phyloP scores from a whole-genome alignment of 1,140 invertebrate species.

The Ylistrum balloti region DNA sequence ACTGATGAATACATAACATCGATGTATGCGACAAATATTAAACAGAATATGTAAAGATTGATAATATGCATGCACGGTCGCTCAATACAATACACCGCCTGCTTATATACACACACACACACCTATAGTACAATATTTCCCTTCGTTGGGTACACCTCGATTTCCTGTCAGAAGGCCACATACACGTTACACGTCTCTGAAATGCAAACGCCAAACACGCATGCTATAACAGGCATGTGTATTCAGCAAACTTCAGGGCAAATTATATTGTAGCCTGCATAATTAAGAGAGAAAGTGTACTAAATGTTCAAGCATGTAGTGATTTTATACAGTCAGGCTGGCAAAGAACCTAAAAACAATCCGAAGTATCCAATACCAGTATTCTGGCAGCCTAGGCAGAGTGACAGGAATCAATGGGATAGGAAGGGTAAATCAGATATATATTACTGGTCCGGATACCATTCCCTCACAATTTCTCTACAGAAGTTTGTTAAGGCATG shows the following conservation, averaged over 20 bases:
- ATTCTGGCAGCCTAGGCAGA: background rate
- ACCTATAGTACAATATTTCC: background rate
- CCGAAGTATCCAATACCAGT: background rate
- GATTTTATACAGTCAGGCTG: slow-evolving; percentile 24
- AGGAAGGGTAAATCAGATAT: background rate
- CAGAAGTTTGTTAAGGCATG: too few species aligned
- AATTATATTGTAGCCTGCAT: slow-evolving; percentile 27
- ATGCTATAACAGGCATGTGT: background rate
- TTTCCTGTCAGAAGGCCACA: slow-evolving; percentile 21
- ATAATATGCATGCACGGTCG: background rate
- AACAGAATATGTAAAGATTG: background rate
- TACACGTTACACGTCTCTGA: slow-evolving; percentile 1
- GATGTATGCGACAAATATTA: background rate
- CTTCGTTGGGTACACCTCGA: background rate
- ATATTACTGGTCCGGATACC: background rate
- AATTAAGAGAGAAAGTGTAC: slow-evolving; percentile 20
- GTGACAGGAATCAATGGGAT: slow-evolving; percentile 20
- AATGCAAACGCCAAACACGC: background rate
- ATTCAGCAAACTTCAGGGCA: background rate
- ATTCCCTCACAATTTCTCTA: background rate
- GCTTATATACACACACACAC: background rate
- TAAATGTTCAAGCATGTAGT: slow-evolving; percentile 34
- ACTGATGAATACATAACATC: background rate
- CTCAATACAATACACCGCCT: background rate
- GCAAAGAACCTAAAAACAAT: slow-evolving; percentile 15